Evolutionary conservation across 64 coral and sea anemone genomes (phyloP), one percentile per base, ranked within the genome.

Genomic region (Actinia tenebrosa): DNA sequence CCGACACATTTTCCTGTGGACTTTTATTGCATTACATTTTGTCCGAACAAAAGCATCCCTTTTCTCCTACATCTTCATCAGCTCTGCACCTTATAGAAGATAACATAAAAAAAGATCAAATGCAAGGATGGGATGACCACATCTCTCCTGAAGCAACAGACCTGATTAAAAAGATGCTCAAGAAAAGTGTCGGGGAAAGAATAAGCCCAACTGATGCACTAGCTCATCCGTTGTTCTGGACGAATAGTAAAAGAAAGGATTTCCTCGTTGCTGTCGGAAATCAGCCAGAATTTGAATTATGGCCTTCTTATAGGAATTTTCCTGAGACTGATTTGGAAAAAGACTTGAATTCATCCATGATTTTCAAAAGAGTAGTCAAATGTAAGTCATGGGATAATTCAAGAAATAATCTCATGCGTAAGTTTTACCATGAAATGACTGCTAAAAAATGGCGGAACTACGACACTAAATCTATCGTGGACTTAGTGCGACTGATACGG

Each of bases 171-270:
- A 53, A 89, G 20, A 71, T 71, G 59, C 87, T 83, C 63, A 54
- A 27, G 5, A 23, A 7, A n/a, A 45, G 80, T n/a, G 19, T 16
- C 25, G 22, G 44, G n/a, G 63, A 63, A 69, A 60, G 87, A 53
- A 79, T 79, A 64, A n/a, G 44, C 47, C 75, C 87, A 8, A 13
- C 30, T 25, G 80, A 77, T 80, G 18, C 80, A 10, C 20, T 37
- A 17, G 59, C 79, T 16, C 81, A 68, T 89, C 61, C 87, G 7
- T 68, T 89, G 2, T 89, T 89, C 46, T 89, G 87, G 87, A 18
- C 60, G 45, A 56, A 83, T 10, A 44, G 59, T 63, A 89, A 26
- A 45, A 89, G 53, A 25, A 64, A 80, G 4, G 60, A 89, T 37
- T 83, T 89, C 45, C 87, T 89, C 0, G 61, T 42, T 42, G 62